Conservation (phyloP, 23 tunicate species). For the Ciona savignyi region DNA sequence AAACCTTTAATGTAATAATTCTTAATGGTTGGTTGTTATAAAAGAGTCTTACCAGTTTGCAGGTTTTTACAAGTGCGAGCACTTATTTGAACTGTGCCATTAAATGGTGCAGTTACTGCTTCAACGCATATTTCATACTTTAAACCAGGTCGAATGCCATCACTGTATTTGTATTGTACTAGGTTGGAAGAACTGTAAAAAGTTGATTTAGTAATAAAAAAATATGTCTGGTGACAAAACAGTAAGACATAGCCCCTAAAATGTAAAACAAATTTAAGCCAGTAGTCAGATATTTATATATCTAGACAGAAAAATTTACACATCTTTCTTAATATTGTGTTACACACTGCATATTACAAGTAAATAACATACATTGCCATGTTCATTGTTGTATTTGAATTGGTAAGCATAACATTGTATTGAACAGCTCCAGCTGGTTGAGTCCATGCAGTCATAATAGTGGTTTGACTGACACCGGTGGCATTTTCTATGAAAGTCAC, state of each 20-base stretch:
- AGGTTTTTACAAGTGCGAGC: constrained; percentile 9
- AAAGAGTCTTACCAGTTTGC: constrained; percentile 19
- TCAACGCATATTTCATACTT: constrained; percentile 17
- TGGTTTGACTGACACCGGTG: constrained; percentile 37
- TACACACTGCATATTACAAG: no score
- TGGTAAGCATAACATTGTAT: constrained; percentile 1
- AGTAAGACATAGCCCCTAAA: no score
- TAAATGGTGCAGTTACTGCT: neutral
- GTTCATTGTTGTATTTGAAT: neutral
- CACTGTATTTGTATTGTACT: no score
- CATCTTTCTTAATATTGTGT: no score
- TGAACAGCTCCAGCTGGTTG: constrained; percentile 11
- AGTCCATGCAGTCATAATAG: constrained; percentile 19
- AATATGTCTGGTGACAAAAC: no score
- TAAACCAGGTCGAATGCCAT: constrained; percentile 27
- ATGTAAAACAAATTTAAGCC: no score
- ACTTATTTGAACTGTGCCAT: neutral
- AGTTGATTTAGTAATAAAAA: no score
- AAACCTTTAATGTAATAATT: no score
- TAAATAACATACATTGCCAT: neutral
- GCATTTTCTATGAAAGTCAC: neutral
- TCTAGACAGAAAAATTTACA: no score
- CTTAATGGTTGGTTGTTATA: no score
- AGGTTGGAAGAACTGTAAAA: no score
- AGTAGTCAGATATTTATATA: no score